Percentiles rank a stretch among this genome's conserved stretches.
Conservation (phyloP, 2,888 invertebrate species). For the Minunthozetes semirufus region DNA sequence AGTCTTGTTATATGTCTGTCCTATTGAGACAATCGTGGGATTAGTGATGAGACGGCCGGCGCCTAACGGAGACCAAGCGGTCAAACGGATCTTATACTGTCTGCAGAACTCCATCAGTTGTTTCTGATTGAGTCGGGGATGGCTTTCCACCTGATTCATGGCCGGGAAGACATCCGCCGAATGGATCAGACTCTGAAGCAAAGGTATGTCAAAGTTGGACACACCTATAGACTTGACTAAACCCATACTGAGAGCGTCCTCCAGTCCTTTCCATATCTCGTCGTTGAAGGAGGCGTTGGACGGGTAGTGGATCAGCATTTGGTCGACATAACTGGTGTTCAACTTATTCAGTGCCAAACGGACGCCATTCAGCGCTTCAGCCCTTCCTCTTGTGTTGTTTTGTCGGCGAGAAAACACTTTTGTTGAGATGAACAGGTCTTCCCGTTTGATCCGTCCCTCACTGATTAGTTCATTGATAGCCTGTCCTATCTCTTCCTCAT, state of each 20-base stretch:
- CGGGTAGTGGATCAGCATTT: slow-evolving; percentile 48
- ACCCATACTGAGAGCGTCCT: slow-evolving; percentile 50
- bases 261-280: slow-evolving; percentile 29
- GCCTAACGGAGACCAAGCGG: slow-evolving; percentile 33
- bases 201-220: slow-evolving; percentile 71
- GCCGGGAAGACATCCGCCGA: neutral
- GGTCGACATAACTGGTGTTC: slow-evolving; percentile 45
- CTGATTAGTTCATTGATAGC: slow-evolving; percentile 11
- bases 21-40: slow-evolving; percentile 57
- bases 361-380: neutral
- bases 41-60: slow-evolving; percentile 58
- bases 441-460: neutral
- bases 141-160: slow-evolving; percentile 35
- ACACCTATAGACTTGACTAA: slow-evolving; percentile 70
- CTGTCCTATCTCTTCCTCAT: slow-evolving; percentile 28
- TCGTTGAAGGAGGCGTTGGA: slow-evolving; percentile 8
- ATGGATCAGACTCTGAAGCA: slow-evolving; percentile 53
- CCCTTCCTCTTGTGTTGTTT: neutral
- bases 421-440: slow-evolving; percentile 28
- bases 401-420: slow-evolving; percentile 21
- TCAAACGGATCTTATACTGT: neutral
- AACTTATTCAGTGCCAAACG: slow-evolving; percentile 43
- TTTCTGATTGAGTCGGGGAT: slow-evolving; percentile 18
- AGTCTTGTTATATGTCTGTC: slow-evolving; percentile 60
- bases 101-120: slow-evolving; percentile 25